Conservation (phyloP, 2,888 invertebrate species). For the Acronicta leporina region DNA sequence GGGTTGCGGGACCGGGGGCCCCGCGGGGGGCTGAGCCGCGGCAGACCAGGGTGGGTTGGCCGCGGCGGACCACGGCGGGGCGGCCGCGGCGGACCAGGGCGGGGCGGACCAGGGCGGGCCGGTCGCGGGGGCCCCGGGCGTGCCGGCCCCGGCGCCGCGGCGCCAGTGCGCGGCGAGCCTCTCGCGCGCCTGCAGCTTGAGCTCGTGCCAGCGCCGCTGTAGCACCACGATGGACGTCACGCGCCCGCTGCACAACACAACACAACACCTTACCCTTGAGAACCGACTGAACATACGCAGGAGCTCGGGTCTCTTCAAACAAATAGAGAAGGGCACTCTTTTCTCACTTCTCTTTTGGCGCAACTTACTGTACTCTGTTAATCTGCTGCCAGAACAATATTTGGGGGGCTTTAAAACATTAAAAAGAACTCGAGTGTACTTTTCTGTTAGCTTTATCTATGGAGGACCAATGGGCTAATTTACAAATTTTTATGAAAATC, state of each 20-base stretch:
- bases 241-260: constrained; percentile 31
- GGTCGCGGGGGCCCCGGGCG: too few species aligned
- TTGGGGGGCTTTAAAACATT: neutral
- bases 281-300: too few species aligned
- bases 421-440: neutral
- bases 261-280: neutral
- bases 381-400: too few species aligned
- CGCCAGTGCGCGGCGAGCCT: constrained; percentile 30
- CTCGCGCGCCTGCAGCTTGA: constrained; percentile 52
- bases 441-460: too few species aligned
- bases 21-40: neutral
- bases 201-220: constrained; percentile 68
- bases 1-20: constrained; percentile 6
- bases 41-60: neutral
- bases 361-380: too few species aligned
- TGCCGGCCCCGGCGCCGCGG: constrained; percentile 3
- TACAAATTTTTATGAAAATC: too few species aligned
- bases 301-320: too few species aligned
- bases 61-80: too few species aligned
- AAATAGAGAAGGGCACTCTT: too few species aligned
- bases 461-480: too few species aligned
- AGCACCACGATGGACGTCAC: constrained; percentile 55
- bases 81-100: constrained; percentile 21
- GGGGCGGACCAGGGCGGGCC: constrained; percentile 4
- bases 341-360: too few species aligned